Conservation (phyloP, 2,888 invertebrate genomes). For the Resseliella maxima region DNA sequence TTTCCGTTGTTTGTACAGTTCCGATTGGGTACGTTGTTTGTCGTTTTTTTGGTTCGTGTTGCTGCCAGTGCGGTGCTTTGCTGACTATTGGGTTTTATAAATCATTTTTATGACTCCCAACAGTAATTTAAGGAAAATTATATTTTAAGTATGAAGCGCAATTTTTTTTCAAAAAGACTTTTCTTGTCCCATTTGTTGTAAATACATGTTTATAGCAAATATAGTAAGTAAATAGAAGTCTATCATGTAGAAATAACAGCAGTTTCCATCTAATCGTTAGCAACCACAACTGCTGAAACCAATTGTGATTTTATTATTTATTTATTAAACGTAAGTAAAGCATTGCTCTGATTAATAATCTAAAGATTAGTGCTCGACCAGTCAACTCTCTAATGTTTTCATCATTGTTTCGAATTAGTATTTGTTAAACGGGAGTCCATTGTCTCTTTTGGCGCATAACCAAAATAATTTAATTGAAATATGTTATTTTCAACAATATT, state of each 20-base stretch:
- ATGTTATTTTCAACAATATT: no score
- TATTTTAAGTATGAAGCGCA: constrained; percentile 51
- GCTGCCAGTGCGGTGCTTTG: not conserved
- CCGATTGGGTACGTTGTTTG: constrained; percentile 9
- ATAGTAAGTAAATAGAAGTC: not conserved
- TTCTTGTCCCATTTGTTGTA: not conserved
- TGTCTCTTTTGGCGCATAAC: not conserved
- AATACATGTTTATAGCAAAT: not conserved
- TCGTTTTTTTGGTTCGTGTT: not conserved
- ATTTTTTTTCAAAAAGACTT: no score
- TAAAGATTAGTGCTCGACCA: no score
- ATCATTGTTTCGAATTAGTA: no score
- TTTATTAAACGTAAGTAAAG: no score
- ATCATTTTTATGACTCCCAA: constrained; percentile 56
- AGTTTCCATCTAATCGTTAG: not conserved
- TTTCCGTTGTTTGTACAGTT: not conserved
- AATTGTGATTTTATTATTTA: no score
- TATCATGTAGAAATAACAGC: not conserved
- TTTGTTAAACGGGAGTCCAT: no score
- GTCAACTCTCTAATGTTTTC: no score
- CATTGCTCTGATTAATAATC: no score
- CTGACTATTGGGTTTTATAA: constrained; percentile 49
- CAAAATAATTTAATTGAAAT: not conserved
- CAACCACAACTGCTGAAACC: not conserved
- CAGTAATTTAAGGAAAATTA: constrained; percentile 56